These are phyloP conservation scores for Ovis aries DNA, from an alignment of 2,113 vertebrate species.

Conservation along the genomic window DNA sequence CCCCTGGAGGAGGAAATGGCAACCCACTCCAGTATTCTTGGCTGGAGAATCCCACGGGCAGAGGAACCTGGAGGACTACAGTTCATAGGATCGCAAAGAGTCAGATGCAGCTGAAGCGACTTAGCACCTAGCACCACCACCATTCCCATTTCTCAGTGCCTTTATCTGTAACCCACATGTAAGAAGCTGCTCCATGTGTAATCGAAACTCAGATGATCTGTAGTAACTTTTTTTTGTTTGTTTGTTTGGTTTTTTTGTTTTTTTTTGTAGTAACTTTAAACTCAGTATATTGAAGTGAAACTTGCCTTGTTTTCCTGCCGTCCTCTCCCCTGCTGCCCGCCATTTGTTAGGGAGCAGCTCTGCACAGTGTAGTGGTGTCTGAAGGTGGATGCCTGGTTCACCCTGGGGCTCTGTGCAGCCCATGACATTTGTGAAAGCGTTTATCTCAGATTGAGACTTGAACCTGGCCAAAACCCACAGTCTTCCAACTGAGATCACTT, in stretches of 20 bases:
- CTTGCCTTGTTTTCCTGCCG: not conserved
- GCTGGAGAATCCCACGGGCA: not conserved
- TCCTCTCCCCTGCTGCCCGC: not conserved
- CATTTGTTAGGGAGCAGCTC: not conserved
- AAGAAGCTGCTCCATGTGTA: not conserved
- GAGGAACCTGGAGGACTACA: not conserved
- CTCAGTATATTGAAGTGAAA: not conserved
- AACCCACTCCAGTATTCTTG: not conserved
- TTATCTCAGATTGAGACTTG: not conserved
- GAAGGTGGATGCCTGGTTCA: not conserved
- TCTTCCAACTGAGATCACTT: not conserved
- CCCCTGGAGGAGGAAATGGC: not conserved
- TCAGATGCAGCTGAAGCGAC: not conserved
- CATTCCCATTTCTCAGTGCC: not conserved
- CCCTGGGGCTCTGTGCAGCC: not conserved
- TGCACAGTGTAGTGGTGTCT: accelerated
- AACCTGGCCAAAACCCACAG: not conserved
- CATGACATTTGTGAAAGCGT: not conserved
- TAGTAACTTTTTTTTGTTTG: not conserved
- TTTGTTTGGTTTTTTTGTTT: too few relatives aligned
- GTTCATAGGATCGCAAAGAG: not conserved
- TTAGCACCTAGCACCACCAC: not conserved
- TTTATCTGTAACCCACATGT: not conserved
- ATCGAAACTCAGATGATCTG: not conserved
- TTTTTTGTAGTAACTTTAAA: not conserved